phyloP scores from a whole-genome alignment of 2,888 invertebrate species.

The Athetis lepigone region DNA sequence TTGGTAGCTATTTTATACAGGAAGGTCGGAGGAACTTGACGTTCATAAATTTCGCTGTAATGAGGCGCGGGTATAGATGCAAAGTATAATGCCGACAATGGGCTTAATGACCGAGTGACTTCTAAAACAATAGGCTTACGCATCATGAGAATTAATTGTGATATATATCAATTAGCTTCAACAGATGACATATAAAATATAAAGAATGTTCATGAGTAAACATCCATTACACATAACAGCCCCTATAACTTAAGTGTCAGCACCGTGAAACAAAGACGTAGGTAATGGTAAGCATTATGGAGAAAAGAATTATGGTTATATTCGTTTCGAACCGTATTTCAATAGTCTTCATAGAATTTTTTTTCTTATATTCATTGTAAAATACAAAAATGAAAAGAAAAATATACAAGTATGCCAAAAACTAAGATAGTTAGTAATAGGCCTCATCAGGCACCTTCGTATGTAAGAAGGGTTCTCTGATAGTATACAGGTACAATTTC shows the following conservation, averaged over 20 bases:
- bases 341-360: slow-evolving; percentile 17
- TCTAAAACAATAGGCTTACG: slow-evolving; percentile 53
- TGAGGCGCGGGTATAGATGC: slow-evolving; percentile 69
- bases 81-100: slow-evolving; percentile 71
- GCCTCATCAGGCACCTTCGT: slow-evolving; percentile 1
- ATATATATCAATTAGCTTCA: slow-evolving; percentile 25
- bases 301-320: slow-evolving; percentile 20
- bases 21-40: slow-evolving; percentile 64
- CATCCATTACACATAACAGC: background rate
- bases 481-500: slow-evolving; percentile 41
- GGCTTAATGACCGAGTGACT: slow-evolving; percentile 68
- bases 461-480: slow-evolving; percentile 37
- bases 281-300: slow-evolving; percentile 14
- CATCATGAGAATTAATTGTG: slow-evolving; percentile 53
- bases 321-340: slow-evolving; percentile 15
- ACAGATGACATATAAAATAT: slow-evolving; percentile 12
- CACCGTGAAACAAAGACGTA: slow-evolving; percentile 28
- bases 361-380: too few species aligned
- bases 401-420: slow-evolving; percentile 1
- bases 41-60: slow-evolving; percentile 75
- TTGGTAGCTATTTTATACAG: slow-evolving; percentile 67
- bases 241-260: slow-evolving; percentile 17
- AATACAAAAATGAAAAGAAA: slow-evolving; percentile 8
- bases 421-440: background rate
- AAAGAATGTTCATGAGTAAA: slow-evolving; percentile 9